Conservation (phyloP, 2,797 vertebrate species). For the Platyrinchus mystaceus region DNA sequence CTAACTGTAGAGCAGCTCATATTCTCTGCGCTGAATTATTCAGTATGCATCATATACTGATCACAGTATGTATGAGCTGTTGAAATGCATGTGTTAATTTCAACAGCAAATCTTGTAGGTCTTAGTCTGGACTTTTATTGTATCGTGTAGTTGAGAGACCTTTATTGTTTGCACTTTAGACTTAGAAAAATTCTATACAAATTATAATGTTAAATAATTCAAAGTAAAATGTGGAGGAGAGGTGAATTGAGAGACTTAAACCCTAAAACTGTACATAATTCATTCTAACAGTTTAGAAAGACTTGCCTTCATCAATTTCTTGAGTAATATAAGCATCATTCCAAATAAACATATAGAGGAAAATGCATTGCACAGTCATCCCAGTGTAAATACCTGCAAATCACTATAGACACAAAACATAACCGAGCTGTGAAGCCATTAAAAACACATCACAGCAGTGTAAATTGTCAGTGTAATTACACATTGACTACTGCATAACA, state of each 20-base stretch:
- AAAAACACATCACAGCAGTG: conserved; percentile 57
- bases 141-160: background rate
- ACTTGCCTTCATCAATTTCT: background rate
- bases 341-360: conserved; percentile 15
- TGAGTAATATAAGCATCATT: conserved; percentile 29
- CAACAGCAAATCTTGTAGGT: conserved; percentile 12
- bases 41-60: conserved; percentile 32
- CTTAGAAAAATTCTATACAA: conserved; percentile 45
- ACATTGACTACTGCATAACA: conserved; percentile 67
- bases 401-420: conserved; percentile 56
- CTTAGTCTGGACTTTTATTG: background rate
- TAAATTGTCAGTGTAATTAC: conserved; percentile 72
- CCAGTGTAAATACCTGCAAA: conserved; percentile 53
- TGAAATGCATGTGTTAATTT: conserved; percentile 31
- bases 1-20: background rate
- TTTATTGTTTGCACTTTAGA: conserved; percentile 48
- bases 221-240: background rate
- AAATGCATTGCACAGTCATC: conserved; percentile 30
- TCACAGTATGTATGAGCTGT: background rate
- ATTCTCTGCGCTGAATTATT: conserved; percentile 2
- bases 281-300: conserved; percentile 19
- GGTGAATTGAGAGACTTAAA: background rate
- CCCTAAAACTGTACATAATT: background rate
- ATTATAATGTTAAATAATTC: conserved; percentile 44
- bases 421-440: conserved; percentile 59